Conservation (phyloP, 2,888 invertebrate species). For the Tachina lurida region DNA sequence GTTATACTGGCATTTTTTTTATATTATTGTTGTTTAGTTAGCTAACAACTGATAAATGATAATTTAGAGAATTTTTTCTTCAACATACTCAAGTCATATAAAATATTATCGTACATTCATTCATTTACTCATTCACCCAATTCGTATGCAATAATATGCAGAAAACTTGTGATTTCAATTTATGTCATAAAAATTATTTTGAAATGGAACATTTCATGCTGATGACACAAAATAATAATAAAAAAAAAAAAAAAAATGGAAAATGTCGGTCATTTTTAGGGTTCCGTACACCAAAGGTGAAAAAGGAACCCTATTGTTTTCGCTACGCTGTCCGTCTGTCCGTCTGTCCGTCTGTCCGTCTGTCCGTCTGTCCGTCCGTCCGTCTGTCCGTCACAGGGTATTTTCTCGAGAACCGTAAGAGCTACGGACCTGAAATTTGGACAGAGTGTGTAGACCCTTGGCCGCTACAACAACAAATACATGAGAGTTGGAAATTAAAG, state of each 20-base stretch:
- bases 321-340: too few relatives aligned
- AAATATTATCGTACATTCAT: not conserved
- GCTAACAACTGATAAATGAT: conserved; percentile 23
- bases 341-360: too few relatives aligned
- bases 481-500: too few relatives aligned
- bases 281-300: too few relatives aligned
- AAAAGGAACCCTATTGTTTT: too few relatives aligned
- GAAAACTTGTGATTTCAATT: conserved; percentile 37
- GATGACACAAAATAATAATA: conserved; percentile 16
- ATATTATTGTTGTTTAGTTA: conserved; percentile 7
- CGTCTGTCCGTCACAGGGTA: too few relatives aligned
- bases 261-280: not conserved
- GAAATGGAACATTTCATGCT: conserved; percentile 33
- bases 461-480: too few relatives aligned
- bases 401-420: too few relatives aligned
- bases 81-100: conserved; percentile 24
- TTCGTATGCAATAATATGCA: conserved; percentile 27
- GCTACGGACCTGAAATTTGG: too few relatives aligned
- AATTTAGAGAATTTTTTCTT: conserved; percentile 47
- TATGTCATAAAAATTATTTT: conserved; percentile 42
- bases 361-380: too few relatives aligned
- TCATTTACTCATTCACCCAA: not conserved
- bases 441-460: too few relatives aligned
- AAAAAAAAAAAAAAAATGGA: conserved; percentile 2
- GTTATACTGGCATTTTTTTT: conserved; percentile 36